Percentiles rank a stretch among this genome's conserved stretches.
Conservation (phyloP, 2,888 invertebrate genomes). For the Exocentrus adspersus region DNA sequence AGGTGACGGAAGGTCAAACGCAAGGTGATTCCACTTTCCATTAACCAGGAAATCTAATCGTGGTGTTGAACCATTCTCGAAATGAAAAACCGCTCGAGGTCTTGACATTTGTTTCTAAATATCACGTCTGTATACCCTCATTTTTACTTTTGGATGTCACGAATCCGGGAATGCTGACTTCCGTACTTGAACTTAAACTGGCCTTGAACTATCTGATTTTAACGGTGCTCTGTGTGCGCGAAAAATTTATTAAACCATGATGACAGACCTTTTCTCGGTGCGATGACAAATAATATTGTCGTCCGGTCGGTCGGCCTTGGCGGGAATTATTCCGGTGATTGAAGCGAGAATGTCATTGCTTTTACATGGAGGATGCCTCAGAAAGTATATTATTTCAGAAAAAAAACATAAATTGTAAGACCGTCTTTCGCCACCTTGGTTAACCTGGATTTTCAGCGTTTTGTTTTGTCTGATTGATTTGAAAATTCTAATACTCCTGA, state of each 20-base stretch:
- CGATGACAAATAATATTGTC: background rate
- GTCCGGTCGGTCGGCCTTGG: constrained; percentile 5
- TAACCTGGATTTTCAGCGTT: too few species aligned
- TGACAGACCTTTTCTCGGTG: background rate
- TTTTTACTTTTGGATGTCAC: constrained; percentile 36
- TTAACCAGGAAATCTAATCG: constrained; percentile 40
- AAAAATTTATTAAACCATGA: background rate
- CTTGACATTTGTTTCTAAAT: constrained; percentile 46
- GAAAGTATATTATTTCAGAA: too few species aligned
- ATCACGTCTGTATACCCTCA: constrained; percentile 39
- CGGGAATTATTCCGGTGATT: background rate
- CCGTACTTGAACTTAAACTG: constrained; percentile 40
- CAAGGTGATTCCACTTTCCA: constrained; percentile 50
- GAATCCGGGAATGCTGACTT: constrained; percentile 27
- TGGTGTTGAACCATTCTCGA: constrained; percentile 22
- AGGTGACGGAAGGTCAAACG: constrained; percentile 50
- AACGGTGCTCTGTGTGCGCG: background rate
- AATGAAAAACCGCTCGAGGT: constrained; percentile 32
- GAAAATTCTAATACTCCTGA: too few species aligned
- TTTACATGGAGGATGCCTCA: too few species aligned
- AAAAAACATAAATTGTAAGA: too few species aligned
- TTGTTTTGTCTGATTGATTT: too few species aligned
- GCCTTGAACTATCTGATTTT: constrained; percentile 33
- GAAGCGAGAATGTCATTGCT: too few species aligned
- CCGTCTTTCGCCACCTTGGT: too few species aligned